Conservation (phyloP, 2,888 invertebrate species). For the Heliconius hortense region DNA sequence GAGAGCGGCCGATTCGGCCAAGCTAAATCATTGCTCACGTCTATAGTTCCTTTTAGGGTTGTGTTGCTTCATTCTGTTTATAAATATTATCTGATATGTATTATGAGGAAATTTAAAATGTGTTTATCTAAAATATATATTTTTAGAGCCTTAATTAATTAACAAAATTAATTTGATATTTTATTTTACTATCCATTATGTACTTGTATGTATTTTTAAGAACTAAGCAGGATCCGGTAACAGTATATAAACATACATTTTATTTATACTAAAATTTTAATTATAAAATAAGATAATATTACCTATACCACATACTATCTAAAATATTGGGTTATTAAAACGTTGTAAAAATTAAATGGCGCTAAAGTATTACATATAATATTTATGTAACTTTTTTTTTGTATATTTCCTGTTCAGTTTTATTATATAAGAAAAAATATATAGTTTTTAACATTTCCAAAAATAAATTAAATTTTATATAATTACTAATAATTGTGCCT, state of each 20-base stretch:
- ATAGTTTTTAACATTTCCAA: not conserved
- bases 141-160: not conserved
- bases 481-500: constrained; percentile 7
- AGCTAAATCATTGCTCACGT: constrained; percentile 39
- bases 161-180: not conserved
- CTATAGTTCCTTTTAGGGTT: constrained; percentile 46
- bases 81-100: not conserved
- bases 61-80: constrained; percentile 31
- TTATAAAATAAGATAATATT: not conserved
- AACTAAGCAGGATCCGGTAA: not conserved
- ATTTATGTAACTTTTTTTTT: not conserved
- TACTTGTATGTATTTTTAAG: not conserved
- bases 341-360: not conserved
- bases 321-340: not conserved
- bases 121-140: not conserved
- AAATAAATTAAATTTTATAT: constrained; percentile 2
- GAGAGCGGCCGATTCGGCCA: constrained; percentile 56
- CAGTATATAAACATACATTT: not conserved
- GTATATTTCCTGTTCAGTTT: not conserved
- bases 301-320: no score
- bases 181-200: not conserved
- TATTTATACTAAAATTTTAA: not conserved
- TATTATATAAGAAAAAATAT: not conserved
- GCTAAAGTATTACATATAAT: not conserved
- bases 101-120: not conserved